These are phyloP conservation scores for Arrhamphus sclerolepis DNA, from an alignment of 2,797 vertebrate genomes.

Conservation along the genomic window DNA sequence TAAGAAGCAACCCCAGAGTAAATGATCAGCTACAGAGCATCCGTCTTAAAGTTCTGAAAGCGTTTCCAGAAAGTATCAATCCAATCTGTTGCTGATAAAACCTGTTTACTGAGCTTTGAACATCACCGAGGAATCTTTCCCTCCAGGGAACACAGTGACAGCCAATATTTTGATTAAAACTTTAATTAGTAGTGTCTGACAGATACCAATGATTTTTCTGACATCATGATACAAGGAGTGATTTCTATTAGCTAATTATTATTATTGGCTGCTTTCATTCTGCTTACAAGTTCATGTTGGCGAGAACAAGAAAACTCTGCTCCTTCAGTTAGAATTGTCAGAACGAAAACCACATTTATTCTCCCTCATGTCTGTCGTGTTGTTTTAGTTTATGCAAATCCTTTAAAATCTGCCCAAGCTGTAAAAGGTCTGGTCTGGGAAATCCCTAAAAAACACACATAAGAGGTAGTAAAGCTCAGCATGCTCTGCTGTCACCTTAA, in stretches of 20 bases:
- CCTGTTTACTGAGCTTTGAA: too few species aligned
- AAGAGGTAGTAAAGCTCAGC: background rate
- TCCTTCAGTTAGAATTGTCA: background rate
- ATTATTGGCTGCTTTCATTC: constrained; percentile 22
- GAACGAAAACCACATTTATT: constrained; percentile 4
- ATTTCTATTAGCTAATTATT: constrained; percentile 16
- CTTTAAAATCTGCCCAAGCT: background rate
- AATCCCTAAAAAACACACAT: background rate
- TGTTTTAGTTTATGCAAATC: background rate
- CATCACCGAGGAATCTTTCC: constrained; percentile 2
- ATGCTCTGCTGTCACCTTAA: background rate
- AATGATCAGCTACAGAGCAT: too few species aligned
- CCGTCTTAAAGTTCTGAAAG: too few species aligned
- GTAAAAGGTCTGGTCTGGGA: background rate
- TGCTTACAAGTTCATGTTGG: background rate
- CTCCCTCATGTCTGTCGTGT: background rate
- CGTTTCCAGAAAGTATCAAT: background rate
- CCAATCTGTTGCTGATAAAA: background rate
- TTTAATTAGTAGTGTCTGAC: constrained; percentile 35
- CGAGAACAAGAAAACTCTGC: too few species aligned
- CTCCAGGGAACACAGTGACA: constrained; percentile 8
- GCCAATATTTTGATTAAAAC: constrained; percentile 36
- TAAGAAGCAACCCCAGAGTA: too few species aligned
- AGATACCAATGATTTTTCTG: constrained; percentile 30
- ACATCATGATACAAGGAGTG: background rate